These are phyloP conservation scores for Drosophila dunni DNA, from an alignment of 1,140 invertebrate genomes.

Conservation along the genomic window DNA sequence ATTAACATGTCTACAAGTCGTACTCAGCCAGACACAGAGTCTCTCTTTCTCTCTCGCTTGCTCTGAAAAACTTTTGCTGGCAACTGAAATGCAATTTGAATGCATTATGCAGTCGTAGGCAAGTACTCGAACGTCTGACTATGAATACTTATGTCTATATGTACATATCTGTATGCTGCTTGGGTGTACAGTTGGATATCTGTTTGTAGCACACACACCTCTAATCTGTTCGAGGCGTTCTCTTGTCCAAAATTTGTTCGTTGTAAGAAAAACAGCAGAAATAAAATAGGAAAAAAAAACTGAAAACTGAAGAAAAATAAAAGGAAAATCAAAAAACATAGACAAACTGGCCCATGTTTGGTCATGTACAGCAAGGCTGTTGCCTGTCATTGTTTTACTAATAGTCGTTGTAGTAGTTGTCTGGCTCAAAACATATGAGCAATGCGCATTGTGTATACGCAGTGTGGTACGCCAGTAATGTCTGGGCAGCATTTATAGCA, in stretches of 20 bases:
- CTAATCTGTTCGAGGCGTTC: slow-evolving; percentile 48
- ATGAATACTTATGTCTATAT: slow-evolving; percentile 8
- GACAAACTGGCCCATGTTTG: slow-evolving; percentile 69
- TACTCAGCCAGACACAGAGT: slow-evolving; percentile 34
- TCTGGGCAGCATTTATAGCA: slow-evolving; percentile 6
- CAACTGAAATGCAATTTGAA: slow-evolving; percentile 56
- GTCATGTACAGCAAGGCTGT: slow-evolving; percentile 75
- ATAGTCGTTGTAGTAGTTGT: slow-evolving; percentile 74
- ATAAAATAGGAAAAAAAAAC: slow-evolving; percentile 34
- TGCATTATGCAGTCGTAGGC: slow-evolving; percentile 48
- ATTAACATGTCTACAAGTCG: slow-evolving; percentile 44
- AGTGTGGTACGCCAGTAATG: slow-evolving; percentile 22
- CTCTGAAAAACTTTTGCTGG: slow-evolving; percentile 41
- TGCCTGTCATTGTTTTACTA: slow-evolving; percentile 78
- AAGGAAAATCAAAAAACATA: slow-evolving; percentile 28
- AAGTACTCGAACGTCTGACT: slow-evolving; percentile 15
- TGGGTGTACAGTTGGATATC: slow-evolving; percentile 7
- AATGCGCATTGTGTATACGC: slow-evolving; percentile 71
- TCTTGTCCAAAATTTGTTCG: slow-evolving; percentile 62
- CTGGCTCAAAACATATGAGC: slow-evolving; percentile 61
- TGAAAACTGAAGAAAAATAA: slow-evolving; percentile 20
- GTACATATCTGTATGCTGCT: neutral
- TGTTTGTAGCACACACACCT: slow-evolving; percentile 54
- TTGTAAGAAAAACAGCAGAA: slow-evolving; percentile 22
- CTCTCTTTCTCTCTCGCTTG: slow-evolving; percentile 1